These are phyloP conservation scores for Hydropotes inermis DNA, from an alignment of 2,113 vertebrate genomes.

Conservation along the genomic window DNA sequence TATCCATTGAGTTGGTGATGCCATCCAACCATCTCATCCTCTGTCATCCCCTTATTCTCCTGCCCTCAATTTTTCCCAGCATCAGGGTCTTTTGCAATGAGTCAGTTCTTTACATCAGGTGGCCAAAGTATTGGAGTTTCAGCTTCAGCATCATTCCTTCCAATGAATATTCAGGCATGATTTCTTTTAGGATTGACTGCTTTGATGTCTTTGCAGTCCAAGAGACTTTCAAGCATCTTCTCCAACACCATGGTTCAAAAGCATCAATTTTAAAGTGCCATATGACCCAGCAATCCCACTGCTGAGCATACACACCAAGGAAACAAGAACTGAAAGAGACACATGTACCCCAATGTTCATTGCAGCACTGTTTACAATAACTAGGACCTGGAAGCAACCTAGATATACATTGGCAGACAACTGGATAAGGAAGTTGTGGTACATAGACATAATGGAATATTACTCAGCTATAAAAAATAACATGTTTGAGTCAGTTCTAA, in stretches of 20 bases:
- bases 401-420: neutral
- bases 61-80: neutral
- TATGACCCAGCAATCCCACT: neutral
- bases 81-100: neutral
- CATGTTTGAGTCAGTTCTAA: neutral
- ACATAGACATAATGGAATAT: neutral
- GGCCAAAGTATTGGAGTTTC: neutral
- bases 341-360: neutral
- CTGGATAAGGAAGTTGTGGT: neutral
- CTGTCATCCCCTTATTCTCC: neutral
- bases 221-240: neutral
- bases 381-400: neutral
- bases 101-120: neutral
- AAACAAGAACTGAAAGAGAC: neutral
- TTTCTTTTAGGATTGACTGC: neutral
- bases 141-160: neutral
- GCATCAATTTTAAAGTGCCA: neutral
- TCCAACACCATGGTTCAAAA: neutral
- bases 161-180: neutral
- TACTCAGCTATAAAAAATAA: neutral
- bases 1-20: neutral
- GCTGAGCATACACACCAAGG: neutral
- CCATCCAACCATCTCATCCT: neutral
- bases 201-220: neutral
- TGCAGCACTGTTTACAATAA: neutral